Base-by-base conservation (phyloP, 2,888 invertebrate species). In the Zhuqinia jingwanae region DNA sequence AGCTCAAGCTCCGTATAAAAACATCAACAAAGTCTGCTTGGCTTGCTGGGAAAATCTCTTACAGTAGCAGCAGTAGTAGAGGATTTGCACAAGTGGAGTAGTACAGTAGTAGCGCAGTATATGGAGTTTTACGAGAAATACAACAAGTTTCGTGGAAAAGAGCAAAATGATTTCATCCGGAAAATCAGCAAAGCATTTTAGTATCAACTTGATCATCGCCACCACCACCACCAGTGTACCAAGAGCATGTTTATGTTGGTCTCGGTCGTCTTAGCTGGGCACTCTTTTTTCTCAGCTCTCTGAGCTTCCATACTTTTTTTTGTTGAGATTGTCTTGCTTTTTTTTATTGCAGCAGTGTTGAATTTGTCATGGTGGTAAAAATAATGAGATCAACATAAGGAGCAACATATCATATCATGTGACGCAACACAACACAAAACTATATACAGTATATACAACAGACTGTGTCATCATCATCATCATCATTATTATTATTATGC, bases 91-190 rank as follows among this genome's bases (percentile, higher is more conserved):
- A 36, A 6, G 3, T 36, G 36, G 36, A 36, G 36, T 36, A 6
- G 36, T 36, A 36, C 36, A 36, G 36, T 36, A 36, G 36, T 36
- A 6, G 25, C 8, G 50, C 15, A 47, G 63, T 42, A 42, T 1
- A 22, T 25, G 73, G 50, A 73, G 50, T 47, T 25, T 50, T 73
- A 68, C 20, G 27, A 75, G 75, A 30, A 56, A 75, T n/a, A n/a
- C n/a, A n/a, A n/a, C n/a, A n/a, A n/a, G 63, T 30, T 36, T 25
- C 17, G 36, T 27, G 77, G 22, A 45, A 53, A 45, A 60, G 60
- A 60, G 60, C 25, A 58, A 58, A 70, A 81, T 81, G 53, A 81
- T 81, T 81, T 81, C 81, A 81, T 58, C 81, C 81, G 81, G 81
- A 81, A 81, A 81, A 81, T 81, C 81, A 81, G 58, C 58, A 75